Evolutionary conservation across 2,888 invertebrate species (phyloP), one percentile per base, ranked within the genome.

Genomic region (Fragum fragum): DNA sequence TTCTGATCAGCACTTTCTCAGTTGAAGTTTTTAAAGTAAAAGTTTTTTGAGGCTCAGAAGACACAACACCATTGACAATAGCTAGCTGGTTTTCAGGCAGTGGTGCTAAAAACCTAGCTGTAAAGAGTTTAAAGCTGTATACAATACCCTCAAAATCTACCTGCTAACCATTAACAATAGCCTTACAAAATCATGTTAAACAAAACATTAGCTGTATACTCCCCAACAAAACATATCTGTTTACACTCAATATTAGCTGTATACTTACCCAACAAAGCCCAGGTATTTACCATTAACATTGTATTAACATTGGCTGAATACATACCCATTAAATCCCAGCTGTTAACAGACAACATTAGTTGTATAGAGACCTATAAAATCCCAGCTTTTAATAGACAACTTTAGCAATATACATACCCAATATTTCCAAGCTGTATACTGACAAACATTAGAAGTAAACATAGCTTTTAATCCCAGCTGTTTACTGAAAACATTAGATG

Each of bases 41-140:
- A n/a, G n/a, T n/a, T n/a, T n/a, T n/a, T n/a, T n/a, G n/a, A n/a
- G n/a, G n/a, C n/a, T n/a, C n/a, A n/a, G n/a, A n/a, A n/a, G n/a
- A n/a, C n/a, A n/a, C n/a, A n/a, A n/a, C n/a, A n/a, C n/a, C n/a
- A n/a, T n/a, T n/a, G n/a, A n/a, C n/a, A n/a, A n/a, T n/a, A n/a
- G n/a, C n/a, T n/a, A n/a, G n/a, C n/a, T n/a, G n/a, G n/a, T n/a
- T n/a, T n/a, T n/a, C n/a, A n/a, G n/a, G n/a, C n/a, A n/a, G n/a
- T n/a, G n/a, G n/a, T n/a, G n/a, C n/a, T n/a, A n/a, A 86, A 87
- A 70, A 87, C 89, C 79, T 87, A 89, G 11, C 87, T 71, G 1
- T 86, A 86, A 0, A 87, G 87, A 87, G 87, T 87, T 0, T 71
- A 59, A 3, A 7, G 3, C 14, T 5, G 52, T 52, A 52, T n/a